phyloP scores from a whole-genome alignment of 2,888 invertebrate genomes.

The Pyrrhosoma nymphula region DNA sequence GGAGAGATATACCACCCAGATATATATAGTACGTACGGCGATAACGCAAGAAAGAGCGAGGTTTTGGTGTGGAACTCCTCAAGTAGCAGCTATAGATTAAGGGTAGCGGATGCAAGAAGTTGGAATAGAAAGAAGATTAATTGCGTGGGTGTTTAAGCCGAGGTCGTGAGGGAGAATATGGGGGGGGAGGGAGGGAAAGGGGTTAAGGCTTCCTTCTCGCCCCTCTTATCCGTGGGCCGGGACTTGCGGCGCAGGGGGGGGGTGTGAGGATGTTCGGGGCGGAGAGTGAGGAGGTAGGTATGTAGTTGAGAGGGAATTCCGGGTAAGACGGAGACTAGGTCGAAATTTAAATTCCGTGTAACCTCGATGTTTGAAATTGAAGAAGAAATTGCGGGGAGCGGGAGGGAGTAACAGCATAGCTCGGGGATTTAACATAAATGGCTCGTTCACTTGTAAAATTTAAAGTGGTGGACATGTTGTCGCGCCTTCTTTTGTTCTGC shows the following conservation, averaged over 20 bases:
- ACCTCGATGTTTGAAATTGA: not conserved
- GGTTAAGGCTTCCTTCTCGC: not conserved
- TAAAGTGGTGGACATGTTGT: no score
- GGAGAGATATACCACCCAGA: slow-evolving; percentile 55
- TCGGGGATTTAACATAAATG: no score
- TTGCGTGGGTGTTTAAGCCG: slow-evolving; percentile 43
- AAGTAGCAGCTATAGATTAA: slow-evolving; percentile 52
- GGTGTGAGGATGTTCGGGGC: no score
- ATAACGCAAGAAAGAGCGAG: slow-evolving; percentile 54
- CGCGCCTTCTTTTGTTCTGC: no score
- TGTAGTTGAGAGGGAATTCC: not conserved
- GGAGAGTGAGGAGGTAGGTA: not conserved
- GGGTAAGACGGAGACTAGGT: not conserved
- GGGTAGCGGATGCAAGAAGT: slow-evolving; percentile 54
- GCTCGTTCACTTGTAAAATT: no score
- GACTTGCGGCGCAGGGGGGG: not conserved
- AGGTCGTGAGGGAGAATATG: not conserved
- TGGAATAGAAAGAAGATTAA: slow-evolving; percentile 56
- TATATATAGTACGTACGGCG: slow-evolving; percentile 26
- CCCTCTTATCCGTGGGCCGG: not conserved
- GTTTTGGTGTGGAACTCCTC: slow-evolving; percentile 45
- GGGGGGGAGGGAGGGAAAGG: not conserved
- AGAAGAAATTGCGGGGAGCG: no score
- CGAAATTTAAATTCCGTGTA: not conserved
- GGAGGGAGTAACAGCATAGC: no score